Conservation (phyloP, 1,140 invertebrate genomes). For the Ephestia elutella region DNA sequence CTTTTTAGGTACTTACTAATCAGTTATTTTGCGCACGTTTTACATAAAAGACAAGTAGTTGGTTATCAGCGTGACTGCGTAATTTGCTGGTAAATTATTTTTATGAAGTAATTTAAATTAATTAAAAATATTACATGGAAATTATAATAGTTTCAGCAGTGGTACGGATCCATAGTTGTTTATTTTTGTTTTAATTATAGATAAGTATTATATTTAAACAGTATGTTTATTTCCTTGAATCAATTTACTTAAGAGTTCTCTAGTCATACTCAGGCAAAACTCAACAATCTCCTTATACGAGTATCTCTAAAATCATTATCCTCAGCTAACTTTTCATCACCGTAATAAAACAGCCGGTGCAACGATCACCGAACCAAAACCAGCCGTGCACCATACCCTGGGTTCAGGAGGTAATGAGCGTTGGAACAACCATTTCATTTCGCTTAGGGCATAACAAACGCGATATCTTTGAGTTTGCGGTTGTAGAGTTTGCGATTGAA, state of each 20-base stretch:
- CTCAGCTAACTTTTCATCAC: no score
- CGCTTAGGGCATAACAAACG: slow-evolving; percentile 8
- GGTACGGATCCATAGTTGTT: no score
- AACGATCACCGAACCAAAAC: background rate
- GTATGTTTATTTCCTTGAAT: no score
- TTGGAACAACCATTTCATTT: slow-evolving; percentile 17
- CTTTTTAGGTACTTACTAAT: background rate
- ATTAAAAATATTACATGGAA: no score
- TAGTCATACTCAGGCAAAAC: no score
- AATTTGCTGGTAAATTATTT: background rate
- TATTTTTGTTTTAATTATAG: no score
- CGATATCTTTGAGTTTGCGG: background rate
- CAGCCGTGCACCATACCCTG: background rate
- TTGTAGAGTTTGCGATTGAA: background rate
- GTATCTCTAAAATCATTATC: no score
- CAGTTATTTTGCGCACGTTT: background rate
- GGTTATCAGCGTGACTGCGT: background rate
- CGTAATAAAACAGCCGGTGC: background rate
- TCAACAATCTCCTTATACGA: no score
- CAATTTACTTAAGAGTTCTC: no score
- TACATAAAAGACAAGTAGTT: background rate
- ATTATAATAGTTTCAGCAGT: no score
- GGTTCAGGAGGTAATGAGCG: slow-evolving; percentile 22
- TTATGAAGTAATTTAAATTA: no score
- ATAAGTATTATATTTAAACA: no score